Conservation (phyloP, 2,797 vertebrate species). For the Bradypodion ventrale region DNA sequence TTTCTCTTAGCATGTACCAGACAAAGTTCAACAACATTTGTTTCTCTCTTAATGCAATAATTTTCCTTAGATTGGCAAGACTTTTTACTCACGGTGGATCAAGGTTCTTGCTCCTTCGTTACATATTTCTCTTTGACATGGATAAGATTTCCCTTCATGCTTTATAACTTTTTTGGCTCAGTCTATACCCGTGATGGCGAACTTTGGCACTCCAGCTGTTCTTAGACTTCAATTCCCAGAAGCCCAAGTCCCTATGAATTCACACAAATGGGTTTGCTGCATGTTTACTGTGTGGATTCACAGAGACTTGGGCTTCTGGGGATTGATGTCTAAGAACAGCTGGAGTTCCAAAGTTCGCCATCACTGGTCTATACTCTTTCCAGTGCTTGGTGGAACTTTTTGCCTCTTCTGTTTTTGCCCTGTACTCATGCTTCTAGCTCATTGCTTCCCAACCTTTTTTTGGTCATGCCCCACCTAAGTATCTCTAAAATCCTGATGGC, state of each 20-base stretch:
- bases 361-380: not conserved
- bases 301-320: too few relatives aligned
- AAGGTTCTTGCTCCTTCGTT: not conserved
- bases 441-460: too few relatives aligned
- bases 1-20: not conserved
- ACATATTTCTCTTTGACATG: not conserved
- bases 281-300: too few relatives aligned
- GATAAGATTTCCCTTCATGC: not conserved
- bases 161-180: not conserved
- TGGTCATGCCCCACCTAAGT: too few relatives aligned
- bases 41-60: not conserved
- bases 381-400: not conserved
- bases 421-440: not conserved
- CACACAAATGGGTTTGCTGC: too few relatives aligned
- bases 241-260: too few relatives aligned
- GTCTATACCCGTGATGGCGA: too few relatives aligned
- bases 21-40: not conserved
- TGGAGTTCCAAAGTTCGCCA: too few relatives aligned
- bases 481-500: too few relatives aligned
- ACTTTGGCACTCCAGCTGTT: too few relatives aligned
- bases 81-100: not conserved
- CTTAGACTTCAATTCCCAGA: too few relatives aligned
- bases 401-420: not conserved
- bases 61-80: not conserved
- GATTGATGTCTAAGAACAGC: too few relatives aligned